A percentile compares a stretch with the other conserved stretches of the same genome.
phyloP scores from a whole-genome alignment of 2,113 vertebrate genomes.

The Epinephelus fuscoguttatus region DNA sequence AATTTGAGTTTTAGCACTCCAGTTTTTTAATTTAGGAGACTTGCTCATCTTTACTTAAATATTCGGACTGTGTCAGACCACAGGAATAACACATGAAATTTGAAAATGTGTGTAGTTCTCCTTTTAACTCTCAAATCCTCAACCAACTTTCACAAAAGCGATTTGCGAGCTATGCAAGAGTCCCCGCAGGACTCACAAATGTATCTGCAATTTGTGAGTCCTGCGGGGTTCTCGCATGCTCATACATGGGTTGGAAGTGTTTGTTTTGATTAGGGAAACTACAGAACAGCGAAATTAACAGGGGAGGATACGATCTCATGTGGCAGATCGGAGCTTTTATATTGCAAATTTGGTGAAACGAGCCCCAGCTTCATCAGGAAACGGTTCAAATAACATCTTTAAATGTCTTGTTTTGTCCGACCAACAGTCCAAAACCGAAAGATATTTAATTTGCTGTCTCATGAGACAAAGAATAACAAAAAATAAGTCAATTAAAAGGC shows the following conservation, averaged over 20 bases:
- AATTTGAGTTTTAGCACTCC: too few species aligned
- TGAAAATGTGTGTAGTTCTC: too few species aligned
- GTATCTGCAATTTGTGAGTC: background rate
- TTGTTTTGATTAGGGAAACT: conserved; percentile 8
- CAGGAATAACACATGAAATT: too few species aligned
- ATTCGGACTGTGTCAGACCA: too few species aligned
- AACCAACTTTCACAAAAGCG: background rate
- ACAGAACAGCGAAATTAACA: background rate
- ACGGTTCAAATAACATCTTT: background rate
- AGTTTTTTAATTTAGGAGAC: too few species aligned
- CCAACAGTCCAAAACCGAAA: background rate
- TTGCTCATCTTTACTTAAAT: too few species aligned
- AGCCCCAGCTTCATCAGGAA: background rate
- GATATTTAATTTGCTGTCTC: background rate
- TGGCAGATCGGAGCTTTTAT: background rate
- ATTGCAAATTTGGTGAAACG: background rate
- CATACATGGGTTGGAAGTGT: background rate
- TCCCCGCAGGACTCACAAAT: background rate
- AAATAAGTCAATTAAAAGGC: background rate
- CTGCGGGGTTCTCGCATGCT: background rate
- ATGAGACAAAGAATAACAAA: background rate
- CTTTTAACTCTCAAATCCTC: background rate
- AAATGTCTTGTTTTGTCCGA: background rate
- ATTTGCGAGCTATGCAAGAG: background rate
- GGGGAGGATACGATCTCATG: background rate